Conservation (phyloP, 2,888 invertebrate species). For the Tridacna crocea region DNA sequence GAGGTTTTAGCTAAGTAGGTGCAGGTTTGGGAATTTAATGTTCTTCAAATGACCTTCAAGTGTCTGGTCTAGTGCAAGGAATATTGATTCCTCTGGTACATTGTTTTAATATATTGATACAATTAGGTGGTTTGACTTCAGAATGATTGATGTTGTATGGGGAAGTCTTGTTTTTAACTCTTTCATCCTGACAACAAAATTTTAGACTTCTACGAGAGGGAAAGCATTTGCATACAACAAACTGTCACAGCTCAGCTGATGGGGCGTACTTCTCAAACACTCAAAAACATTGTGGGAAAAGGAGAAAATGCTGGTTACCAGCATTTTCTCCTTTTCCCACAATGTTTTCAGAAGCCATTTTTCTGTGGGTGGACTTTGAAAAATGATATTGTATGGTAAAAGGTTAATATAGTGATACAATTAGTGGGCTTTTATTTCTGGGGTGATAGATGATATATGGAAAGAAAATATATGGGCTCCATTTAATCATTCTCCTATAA, state of each 20-base stretch:
- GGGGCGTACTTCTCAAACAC: not conserved
- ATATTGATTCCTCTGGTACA: conserved; percentile 19
- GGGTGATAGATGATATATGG: too few species aligned
- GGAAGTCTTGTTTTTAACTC: not conserved
- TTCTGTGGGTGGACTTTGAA: too few species aligned
- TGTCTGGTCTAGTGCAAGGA: not conserved
- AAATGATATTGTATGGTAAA: too few species aligned
- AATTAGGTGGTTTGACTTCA: conserved; percentile 13
- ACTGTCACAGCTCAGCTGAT: too few species aligned
- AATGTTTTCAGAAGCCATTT: not conserved
- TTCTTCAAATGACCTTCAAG: conserved; percentile 5
- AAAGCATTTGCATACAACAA: too few species aligned
- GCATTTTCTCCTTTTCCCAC: not conserved
- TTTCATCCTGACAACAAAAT: not conserved
- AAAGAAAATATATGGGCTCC: too few species aligned
- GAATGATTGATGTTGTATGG: not conserved
- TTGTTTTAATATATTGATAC: conserved; percentile 29
- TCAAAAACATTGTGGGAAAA: not conserved
- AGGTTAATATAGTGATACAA: too few species aligned
- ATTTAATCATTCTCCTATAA: too few species aligned
- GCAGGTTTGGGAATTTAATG: not conserved
- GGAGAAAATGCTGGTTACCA: not conserved
- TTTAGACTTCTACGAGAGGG: not conserved
- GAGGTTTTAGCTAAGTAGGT: too few species aligned
- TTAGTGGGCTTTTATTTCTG: too few species aligned